Conservation (phyloP, 1,140 invertebrate species). For the Lordiphosa stackelbergi region DNA sequence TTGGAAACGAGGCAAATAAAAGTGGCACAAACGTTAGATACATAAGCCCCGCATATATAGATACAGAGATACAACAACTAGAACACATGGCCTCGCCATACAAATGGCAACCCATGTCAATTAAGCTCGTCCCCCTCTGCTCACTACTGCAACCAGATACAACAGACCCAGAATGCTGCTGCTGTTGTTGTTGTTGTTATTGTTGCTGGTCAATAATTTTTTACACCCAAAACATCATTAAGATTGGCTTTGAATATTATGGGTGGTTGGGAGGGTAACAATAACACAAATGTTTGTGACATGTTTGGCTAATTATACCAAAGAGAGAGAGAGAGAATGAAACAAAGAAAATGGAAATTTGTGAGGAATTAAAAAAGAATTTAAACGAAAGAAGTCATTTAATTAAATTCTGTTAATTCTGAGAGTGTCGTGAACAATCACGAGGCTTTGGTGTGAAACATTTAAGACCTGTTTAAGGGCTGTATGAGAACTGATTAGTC, state of each 20-base stretch:
- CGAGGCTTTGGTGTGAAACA: too few relatives aligned
- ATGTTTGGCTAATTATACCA: conserved; percentile 52
- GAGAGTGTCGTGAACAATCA: too few relatives aligned
- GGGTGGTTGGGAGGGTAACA: conserved; percentile 19
- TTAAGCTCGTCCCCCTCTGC: conserved; percentile 11
- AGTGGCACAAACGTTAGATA: conserved; percentile 14
- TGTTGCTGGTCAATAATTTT: conserved; percentile 44
- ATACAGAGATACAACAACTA: conserved; percentile 7
- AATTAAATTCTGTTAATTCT: conserved; percentile 24
- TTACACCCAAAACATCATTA: conserved; percentile 57
- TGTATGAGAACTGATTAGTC: too few relatives aligned
- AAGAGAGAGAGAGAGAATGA: conserved; percentile 1
- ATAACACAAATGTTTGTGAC: conserved; percentile 60
- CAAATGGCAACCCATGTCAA: conserved; percentile 39
- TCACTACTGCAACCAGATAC: not conserved
- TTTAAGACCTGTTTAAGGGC: too few relatives aligned
- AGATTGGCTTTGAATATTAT: conserved; percentile 17
- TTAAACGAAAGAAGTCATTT: not conserved
- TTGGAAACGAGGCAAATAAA: conserved; percentile 23
- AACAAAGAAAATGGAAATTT: conserved; percentile 5
- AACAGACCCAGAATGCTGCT: conserved; percentile 11
- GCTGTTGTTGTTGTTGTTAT: not conserved
- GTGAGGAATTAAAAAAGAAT: not conserved
- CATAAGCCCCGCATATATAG: conserved; percentile 6
- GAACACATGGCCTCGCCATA: conserved; percentile 4